Base-by-base conservation (phyloP, 2,113 vertebrate species). In the Gallinago media region DNA sequence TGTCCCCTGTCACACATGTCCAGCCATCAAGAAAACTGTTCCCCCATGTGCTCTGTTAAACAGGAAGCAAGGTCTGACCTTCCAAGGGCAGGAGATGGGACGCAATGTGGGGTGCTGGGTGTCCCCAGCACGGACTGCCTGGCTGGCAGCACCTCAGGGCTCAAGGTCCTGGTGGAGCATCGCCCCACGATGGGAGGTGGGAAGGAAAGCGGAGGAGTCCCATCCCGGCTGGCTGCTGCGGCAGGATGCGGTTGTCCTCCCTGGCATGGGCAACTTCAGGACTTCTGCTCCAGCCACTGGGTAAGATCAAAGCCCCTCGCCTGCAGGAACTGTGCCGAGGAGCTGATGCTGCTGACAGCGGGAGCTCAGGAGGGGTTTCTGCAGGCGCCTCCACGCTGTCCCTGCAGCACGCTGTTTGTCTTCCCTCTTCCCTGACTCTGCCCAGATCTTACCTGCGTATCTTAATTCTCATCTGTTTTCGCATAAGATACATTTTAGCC, bases 381-480 rank as follows among this genome's bases (percentile, higher is more conserved):
- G 49, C 27, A 38, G 31, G 7, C 5, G 22, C 50, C 84, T 71
- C 50, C 63, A 44, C 3, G 3, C 55, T 66, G 75, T 15, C 89
- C 86, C 85, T 68, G 36, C 54, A 50, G 54, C 1, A 5, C 16
- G 73, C 73, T 58, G 20, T 92, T 94, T 83, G 85, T 89, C 56
- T 73, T 88, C 52, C 31, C n/a, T 89, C 71, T 27, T 88, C 80
- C 79, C 42, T 36, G 72, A 26, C 68, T 86, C 68, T 27, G 82
- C 94, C 95, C 32, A 31, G 70, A 94, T 96, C 92, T 94, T 91
- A 95, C 95, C 95, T 96, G 95, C 38, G 50, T 94, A 96, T 97
- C 96, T 95, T 95, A 97, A 95, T 97, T 94, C 96, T 96, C 91
- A 93, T 97, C 95, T 96, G 92, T 94, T 97, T 96, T 96, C 80